Conservation (phyloP, 2,797 vertebrate genomes). For the Gadopsis bispinosus region DNA sequence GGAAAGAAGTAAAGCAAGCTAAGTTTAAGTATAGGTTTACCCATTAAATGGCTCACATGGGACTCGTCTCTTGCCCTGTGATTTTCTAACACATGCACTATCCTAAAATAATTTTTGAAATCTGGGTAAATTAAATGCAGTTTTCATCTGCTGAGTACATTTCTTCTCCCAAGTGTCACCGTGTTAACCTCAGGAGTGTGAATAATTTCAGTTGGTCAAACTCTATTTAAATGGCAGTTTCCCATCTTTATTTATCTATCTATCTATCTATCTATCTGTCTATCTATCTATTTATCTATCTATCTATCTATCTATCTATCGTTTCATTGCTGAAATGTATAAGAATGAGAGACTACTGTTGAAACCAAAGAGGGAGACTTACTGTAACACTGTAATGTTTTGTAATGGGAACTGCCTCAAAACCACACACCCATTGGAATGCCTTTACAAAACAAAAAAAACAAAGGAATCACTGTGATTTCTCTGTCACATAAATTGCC, state of each 20-base stretch:
- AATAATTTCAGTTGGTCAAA: slow-evolving; percentile 26
- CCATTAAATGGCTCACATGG: slow-evolving; percentile 5
- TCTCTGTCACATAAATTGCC: slow-evolving; percentile 41
- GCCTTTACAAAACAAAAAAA: slow-evolving; percentile 65
- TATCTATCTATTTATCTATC: slow-evolving; percentile 35
- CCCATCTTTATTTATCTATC: not conserved
- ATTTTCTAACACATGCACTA: slow-evolving; percentile 46
- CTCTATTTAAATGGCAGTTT: slow-evolving; percentile 38
- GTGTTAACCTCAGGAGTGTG: slow-evolving; percentile 65
- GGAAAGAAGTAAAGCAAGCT: slow-evolving; percentile 36
- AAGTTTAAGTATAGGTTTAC: slow-evolving; percentile 7
- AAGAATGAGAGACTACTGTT: slow-evolving; percentile 32
- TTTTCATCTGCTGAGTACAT: slow-evolving; percentile 40
- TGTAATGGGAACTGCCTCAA: slow-evolving; percentile 49
- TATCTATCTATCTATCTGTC: slow-evolving; percentile 19
- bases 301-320: slow-evolving; percentile 18
- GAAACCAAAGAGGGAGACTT: slow-evolving; percentile 75
- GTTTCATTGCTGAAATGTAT: slow-evolving; percentile 9
- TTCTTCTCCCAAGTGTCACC: slow-evolving; percentile 57
- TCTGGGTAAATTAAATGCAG: slow-evolving; percentile 27
- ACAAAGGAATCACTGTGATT: slow-evolving; percentile 78
- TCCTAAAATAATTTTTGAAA: slow-evolving; percentile 13
- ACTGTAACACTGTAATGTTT: slow-evolving; percentile 31
- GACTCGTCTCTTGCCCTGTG: slow-evolving; percentile 18
- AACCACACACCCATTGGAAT: slow-evolving; percentile 51